These are phyloP conservation scores for Drosophila santomea DNA, from an alignment of 1,140 invertebrate genomes.

Conservation along the genomic window DNA sequence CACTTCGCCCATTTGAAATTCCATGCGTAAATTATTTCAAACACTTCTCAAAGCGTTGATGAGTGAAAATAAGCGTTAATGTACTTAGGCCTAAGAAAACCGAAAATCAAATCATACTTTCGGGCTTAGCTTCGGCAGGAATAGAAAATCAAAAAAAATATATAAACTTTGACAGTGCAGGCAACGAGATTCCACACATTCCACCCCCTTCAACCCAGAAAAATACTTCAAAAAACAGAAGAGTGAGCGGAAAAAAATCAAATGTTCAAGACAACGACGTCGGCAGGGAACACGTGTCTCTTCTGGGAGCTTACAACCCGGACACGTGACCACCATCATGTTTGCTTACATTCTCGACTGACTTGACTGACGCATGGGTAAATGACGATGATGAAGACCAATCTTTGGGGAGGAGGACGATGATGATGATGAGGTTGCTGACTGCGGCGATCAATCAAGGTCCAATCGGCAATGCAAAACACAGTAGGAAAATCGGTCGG, in stretches of 20 bases:
- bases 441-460: conserved; percentile 66
- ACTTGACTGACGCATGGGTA: conserved; percentile 73
- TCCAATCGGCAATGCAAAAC: conserved; percentile 34
- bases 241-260: conserved; percentile 47
- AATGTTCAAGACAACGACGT: conserved; percentile 73
- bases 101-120: conserved; percentile 78
- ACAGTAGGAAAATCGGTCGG: conserved; percentile 11
- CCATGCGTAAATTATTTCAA: not conserved
- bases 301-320: conserved; percentile 68
- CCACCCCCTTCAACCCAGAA: conserved; percentile 27
- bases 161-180: conserved; percentile 20
- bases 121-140: conserved; percentile 58
- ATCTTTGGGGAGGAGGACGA: conserved; percentile 10
- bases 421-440: conserved; percentile 23
- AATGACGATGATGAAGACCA: conserved; percentile 55
- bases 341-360: conserved; percentile 79
- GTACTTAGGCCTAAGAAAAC: conserved; percentile 49
- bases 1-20: conserved; percentile 9
- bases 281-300: conserved; percentile 72
- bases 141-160: conserved; percentile 46
- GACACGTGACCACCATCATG: conserved; percentile 81
- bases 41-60: conserved; percentile 73
- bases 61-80: conserved; percentile 75
- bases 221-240: conserved; percentile 55
- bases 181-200: conserved; percentile 3